A percentile compares a stretch with the other conserved stretches of the same genome.
These are phyloP conservation scores for Eueides isabella DNA, from an alignment of 1,140 invertebrate species.

Conservation along the genomic window DNA sequence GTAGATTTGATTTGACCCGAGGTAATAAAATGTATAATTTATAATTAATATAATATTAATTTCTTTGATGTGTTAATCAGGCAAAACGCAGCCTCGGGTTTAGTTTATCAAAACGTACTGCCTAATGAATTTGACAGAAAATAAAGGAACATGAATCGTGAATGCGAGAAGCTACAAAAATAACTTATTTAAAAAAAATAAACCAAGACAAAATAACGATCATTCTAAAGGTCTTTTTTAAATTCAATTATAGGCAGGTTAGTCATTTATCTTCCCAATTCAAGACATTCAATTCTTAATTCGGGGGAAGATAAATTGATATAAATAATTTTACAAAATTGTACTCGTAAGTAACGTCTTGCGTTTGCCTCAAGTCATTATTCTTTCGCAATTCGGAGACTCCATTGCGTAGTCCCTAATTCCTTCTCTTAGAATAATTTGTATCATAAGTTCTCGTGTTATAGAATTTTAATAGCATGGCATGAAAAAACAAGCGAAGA, in stretches of 20 bases:
- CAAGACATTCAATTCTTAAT: constrained; percentile 12
- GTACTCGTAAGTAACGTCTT: not conserved
- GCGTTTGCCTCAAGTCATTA: constrained; percentile 7
- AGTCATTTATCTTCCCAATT: constrained; percentile 8
- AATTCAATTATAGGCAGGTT: constrained; percentile 3
- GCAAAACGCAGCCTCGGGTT: no score
- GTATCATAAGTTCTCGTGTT: not conserved
- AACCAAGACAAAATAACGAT: not conserved
- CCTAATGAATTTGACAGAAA: no score
- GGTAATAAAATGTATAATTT: no score
- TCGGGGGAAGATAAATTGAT: not conserved
- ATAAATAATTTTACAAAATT: constrained; percentile 15
- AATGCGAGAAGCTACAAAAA: no score
- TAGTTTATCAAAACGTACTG: no score
- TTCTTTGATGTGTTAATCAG: no score
- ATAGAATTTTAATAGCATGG: not conserved
- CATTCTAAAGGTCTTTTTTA: not conserved
- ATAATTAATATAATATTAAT: no score
- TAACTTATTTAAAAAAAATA: no score
- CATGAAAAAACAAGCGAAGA: not conserved
- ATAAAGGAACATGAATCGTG: no score
- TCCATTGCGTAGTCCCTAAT: not conserved
- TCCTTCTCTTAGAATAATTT: constrained; percentile 8
- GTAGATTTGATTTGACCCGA: no score
- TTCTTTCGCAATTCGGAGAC: not conserved